Evolutionary conservation across 2,888 invertebrate species (phyloP), one percentile per base, ranked within the genome.

Genomic region (Malthinus seriepunctatus): DNA sequence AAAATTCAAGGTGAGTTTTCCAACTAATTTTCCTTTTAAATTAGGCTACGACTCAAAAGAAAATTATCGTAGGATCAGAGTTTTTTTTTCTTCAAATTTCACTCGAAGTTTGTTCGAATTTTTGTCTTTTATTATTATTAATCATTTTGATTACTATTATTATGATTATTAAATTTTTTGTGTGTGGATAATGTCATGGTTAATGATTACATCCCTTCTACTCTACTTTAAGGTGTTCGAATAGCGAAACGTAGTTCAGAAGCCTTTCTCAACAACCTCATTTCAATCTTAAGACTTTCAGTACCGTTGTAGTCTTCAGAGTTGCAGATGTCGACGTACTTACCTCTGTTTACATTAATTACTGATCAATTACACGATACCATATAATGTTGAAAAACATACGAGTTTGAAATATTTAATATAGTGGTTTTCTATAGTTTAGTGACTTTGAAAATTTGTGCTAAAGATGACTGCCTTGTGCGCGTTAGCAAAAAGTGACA

Each of bases 201-300:
- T 66, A 54, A 61, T 68, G 62, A 48, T 61, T 51, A 53, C 57
- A 60, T 56, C 60, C 63, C 64, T 63, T 63, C 67, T 67, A 63
- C 68, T 65, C 44, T 65, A 56, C 64, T 62, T 64, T 63, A 64
- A 51, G 61, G 62, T 70, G 69, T 69, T 68, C 71, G 66, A 64
- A 64, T 62, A 67, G 69, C 73, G 71, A 72, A 71, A 72, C 72
- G 69, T 60, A 63, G 63, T 60, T 70, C 66, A 65, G 69, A 66
- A 69, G 67, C 66, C 69, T 70, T 70, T 68, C 67, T 67, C 63
- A 63, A 62, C 74, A 75, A 74, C 74, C 73, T 75, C 74, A 71
- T 74, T 75, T 74, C 73, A 71, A 67, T 67, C 69, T 69, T 52
- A 62, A 70, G 67, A 70, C 63, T 55, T 58, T 60, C 70, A 70